Evolutionary conservation across 2,888 invertebrate species (phyloP), one percentile per base, ranked within the genome.

Genomic region (Cotesia congregata): DNA sequence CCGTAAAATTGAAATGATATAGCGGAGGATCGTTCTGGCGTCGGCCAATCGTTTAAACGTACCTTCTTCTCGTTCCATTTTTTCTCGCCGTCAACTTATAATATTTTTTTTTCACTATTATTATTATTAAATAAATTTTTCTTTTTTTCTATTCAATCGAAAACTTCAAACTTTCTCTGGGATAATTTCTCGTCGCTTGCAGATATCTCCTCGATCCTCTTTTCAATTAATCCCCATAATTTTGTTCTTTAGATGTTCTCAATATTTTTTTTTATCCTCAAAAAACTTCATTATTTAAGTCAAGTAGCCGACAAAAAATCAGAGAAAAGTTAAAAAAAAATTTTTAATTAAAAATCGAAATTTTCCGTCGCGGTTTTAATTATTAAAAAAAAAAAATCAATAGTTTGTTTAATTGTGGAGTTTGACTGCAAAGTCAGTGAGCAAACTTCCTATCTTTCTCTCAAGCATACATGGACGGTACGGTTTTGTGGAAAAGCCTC

Each of bases 1-100:
- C 85, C 86, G 86, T 87, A 86, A 88, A 88, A 88, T 88, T 88
- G 88, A 84, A 86, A 88, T 87, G 88, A 88, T 88, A 88, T 87
- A 86, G 85, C 82, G 81, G 78, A 80, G 79, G 30, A 64, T 67
- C 64, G 72, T 64, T 61, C 62, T 60, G 40, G 62, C 62, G 17
- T 71, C 61, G 71, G 39, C 61, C 71, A 71, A 71, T 71, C 71
- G 71, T 39, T 71, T 71, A 71, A 71, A 71, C 61, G 60, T 61
- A 61, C 71, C 39, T 59, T 64, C 67, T 50, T 30, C 40, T 30
- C 30, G 30, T 30, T 64, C 60, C 41, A 50, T 30, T 65, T 30
- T 30, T 50, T 60, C 20, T 60, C 7, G 1, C 64, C 60, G 40
- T 68, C 38, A 59, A 17, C 38, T 17, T 20, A 64, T 50, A 7